Evolutionary conservation across 2,797 vertebrate species (phyloP).

Genomic region (Pantherophis vulpinus): DNA sequence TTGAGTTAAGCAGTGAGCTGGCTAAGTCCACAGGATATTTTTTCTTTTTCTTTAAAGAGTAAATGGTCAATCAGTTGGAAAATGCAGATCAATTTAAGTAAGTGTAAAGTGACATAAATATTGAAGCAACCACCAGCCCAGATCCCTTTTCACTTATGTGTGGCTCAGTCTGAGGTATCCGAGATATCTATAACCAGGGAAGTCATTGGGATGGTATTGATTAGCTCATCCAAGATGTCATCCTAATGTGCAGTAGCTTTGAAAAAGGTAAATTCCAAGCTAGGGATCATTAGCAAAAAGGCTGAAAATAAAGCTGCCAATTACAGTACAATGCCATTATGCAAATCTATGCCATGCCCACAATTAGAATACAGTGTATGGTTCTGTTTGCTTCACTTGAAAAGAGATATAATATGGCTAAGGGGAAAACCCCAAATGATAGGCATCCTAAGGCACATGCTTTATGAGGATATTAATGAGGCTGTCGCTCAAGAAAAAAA

Average conservation of each 20-base stretch:
- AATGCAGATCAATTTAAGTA: not conserved
- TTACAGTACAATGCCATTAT: not conserved
- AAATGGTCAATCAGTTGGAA: not conserved
- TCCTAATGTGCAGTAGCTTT: not conserved
- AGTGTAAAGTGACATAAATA: not conserved
- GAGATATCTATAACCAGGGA: not conserved
- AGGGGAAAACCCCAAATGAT: not conserved
- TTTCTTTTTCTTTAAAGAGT: not conserved
- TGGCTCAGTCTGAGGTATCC: not conserved
- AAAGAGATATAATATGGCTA: not conserved
- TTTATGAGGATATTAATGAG: not conserved
- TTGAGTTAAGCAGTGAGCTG: not conserved
- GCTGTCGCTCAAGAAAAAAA: not conserved
- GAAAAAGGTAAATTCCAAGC: not conserved
- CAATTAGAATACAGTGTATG: not conserved
- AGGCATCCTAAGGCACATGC: not conserved
- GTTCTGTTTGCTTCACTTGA: not conserved
- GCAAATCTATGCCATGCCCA: not conserved
- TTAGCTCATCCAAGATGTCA: not conserved
- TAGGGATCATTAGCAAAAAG: not conserved
- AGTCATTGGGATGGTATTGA: not conserved
- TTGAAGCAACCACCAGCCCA: not conserved
- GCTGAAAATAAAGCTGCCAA: not conserved
- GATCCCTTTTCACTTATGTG: not conserved
- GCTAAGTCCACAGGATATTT: not conserved